These are phyloP conservation scores for Himalopsyche japonica DNA, from an alignment of 2,888 invertebrate species.

Conservation along the genomic window DNA sequence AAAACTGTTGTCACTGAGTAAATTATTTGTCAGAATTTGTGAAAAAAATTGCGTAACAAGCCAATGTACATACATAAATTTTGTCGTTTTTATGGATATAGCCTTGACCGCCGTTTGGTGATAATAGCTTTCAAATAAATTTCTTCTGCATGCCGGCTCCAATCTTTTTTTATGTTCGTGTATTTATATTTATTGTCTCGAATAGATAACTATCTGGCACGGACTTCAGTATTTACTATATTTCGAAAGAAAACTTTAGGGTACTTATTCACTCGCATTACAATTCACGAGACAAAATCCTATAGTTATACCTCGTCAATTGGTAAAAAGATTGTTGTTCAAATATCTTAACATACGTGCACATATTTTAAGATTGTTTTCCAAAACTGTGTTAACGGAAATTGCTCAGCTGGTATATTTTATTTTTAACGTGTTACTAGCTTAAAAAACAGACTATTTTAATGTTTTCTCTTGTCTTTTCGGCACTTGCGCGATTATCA, in stretches of 20 bases:
- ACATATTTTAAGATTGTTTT: neutral
- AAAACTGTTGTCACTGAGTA: neutral
- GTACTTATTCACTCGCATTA: neutral
- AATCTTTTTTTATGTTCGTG: constrained; percentile 8
- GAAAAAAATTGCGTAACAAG: neutral
- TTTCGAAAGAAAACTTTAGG: neutral
- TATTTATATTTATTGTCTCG: constrained; percentile 14
- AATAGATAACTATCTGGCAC: neutral
- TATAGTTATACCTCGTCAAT: neutral
- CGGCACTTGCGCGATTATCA: neutral
- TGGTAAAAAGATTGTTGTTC: neutral
- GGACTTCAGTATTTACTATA: neutral
- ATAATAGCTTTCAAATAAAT: constrained; percentile 10
- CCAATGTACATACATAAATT: neutral
- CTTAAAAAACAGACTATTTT: too few relatives aligned
- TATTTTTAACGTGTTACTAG: neutral
- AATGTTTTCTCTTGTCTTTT: neutral
- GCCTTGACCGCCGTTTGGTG: constrained; percentile 8
- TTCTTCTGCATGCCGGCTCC: neutral
- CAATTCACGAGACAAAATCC: neutral
- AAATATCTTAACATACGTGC: neutral
- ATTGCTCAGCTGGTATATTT: neutral
- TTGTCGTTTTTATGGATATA: neutral
- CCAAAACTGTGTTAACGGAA: neutral
- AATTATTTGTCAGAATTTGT: neutral